Evolutionary conservation across 2,797 vertebrate genomes (phyloP).

Genomic region (Enteromius paludinosus): DNA sequence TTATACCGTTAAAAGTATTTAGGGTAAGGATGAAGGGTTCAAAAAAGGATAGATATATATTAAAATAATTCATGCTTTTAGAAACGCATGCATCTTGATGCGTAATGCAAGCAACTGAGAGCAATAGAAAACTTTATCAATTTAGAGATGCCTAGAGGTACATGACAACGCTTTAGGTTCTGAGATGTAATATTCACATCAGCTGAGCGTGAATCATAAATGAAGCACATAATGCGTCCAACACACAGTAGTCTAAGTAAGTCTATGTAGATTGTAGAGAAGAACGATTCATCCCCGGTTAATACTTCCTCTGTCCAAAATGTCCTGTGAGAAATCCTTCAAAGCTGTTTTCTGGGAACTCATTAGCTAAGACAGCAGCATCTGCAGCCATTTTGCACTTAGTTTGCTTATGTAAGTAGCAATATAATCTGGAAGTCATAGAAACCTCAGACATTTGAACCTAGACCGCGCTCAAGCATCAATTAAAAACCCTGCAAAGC

Average conservation of each 20-base stretch:
- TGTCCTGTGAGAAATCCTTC: neutral
- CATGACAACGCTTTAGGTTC: neutral
- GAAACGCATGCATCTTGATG: neutral
- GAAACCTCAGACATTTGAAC: neutral
- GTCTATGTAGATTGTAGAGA: neutral
- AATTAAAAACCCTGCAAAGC: neutral
- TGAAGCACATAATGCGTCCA: neutral
- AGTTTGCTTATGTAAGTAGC: neutral
- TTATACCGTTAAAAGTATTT: too few relatives aligned
- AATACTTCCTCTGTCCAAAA: neutral
- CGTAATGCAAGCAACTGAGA: neutral
- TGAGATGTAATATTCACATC: neutral
- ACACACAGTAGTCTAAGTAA: neutral
- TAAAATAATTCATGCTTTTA: neutral
- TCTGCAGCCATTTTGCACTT: neutral
- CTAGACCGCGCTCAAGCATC: neutral
- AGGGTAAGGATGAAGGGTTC: neutral
- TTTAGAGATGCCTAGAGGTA: too few relatives aligned
- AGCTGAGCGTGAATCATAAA: neutral
- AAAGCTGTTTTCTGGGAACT: constrained; percentile 7
- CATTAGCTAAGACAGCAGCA: neutral
- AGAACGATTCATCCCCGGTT: neutral
- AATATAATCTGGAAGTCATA: neutral
- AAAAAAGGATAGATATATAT: neutral
- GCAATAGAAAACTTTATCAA: too few relatives aligned